Percentiles rank a stretch among this genome's conserved stretches.
Evolutionary conservation across 2,797 vertebrate species (phyloP).

Genomic region (Melanotaenia boesemani): DNA sequence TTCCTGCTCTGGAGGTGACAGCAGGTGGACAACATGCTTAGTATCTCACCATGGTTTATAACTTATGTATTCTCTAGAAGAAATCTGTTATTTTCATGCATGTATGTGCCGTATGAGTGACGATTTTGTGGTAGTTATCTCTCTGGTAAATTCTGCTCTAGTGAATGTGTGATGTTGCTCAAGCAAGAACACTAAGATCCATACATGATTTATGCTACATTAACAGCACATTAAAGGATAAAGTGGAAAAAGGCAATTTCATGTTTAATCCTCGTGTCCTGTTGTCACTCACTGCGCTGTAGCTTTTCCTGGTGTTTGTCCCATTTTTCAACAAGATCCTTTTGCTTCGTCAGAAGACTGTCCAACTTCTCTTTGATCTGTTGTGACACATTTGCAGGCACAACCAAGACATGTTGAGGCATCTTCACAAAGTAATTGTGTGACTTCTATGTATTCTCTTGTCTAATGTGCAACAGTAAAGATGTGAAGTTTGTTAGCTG

Average conservation of each 20-base stretch:
- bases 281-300: slow-evolving; percentile 79
- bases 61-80: background rate
- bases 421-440: background rate
- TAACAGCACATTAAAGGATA: slow-evolving; percentile 19
- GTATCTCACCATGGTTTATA: slow-evolving; percentile 12
- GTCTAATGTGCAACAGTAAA: slow-evolving; percentile 12
- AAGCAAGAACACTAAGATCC: slow-evolving; percentile 27
- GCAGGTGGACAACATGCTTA: slow-evolving; percentile 41
- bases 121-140: slow-evolving; percentile 9
- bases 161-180: slow-evolving; percentile 11
- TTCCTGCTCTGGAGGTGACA: slow-evolving; percentile 87
- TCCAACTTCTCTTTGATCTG: slow-evolving; percentile 94
- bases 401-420: slow-evolving; percentile 20
- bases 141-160: background rate
- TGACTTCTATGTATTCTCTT: slow-evolving; percentile 1
- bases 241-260: slow-evolving; percentile 33
- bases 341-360: slow-evolving; percentile 90
- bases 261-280: slow-evolving; percentile 32
- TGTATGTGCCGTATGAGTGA: background rate
- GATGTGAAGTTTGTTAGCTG: slow-evolving; percentile 22
- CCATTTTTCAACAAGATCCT: slow-evolving; percentile 91
- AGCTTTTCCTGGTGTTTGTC: slow-evolving; percentile 84
- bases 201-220: slow-evolving; percentile 47
- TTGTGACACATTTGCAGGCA: slow-evolving; percentile 36
- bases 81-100: slow-evolving; percentile 10